Conservation (phyloP, 2,113 vertebrate genomes). For the Sceloporus tristichus region DNA sequence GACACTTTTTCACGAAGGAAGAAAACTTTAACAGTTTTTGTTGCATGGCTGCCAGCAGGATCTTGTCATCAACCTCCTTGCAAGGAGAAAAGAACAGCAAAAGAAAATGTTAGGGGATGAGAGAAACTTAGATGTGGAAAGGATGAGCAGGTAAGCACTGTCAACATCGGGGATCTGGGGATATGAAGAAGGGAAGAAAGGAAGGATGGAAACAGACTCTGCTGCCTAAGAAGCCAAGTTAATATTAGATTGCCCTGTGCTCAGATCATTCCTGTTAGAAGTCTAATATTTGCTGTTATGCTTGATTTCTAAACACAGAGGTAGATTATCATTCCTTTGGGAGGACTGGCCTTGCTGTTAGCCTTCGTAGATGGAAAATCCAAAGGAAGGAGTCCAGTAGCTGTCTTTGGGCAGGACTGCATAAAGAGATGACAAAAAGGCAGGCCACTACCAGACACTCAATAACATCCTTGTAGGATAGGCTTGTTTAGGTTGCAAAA, state of each 20-base stretch:
- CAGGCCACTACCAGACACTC: not conserved
- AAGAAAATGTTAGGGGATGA: not conserved
- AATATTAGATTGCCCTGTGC: slow-evolving; percentile 12
- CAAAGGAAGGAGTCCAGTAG: not conserved
- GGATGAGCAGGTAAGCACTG: not conserved
- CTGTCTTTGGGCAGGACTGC: not conserved
- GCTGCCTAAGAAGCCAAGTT: not conserved
- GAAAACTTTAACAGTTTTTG: not conserved
- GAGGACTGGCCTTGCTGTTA: not conserved
- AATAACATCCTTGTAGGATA: too few relatives aligned
- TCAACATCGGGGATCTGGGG: not conserved
- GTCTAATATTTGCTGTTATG: not conserved
- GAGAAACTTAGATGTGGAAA: not conserved
- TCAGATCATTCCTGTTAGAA: not conserved
- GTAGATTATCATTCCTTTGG: not conserved
- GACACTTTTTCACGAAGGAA: not conserved
- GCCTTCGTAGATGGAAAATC: not conserved
- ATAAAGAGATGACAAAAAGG: too few relatives aligned
- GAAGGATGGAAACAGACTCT: not conserved
- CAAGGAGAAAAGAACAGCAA: not conserved
- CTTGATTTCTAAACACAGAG: slow-evolving; percentile 5
- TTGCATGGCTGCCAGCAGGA: not conserved
- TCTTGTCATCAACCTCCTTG: not conserved
- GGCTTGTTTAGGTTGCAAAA: too few relatives aligned
- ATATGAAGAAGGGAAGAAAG: not conserved